Conservation (phyloP, 1,140 invertebrate species). For the Caerostris darwini region DNA sequence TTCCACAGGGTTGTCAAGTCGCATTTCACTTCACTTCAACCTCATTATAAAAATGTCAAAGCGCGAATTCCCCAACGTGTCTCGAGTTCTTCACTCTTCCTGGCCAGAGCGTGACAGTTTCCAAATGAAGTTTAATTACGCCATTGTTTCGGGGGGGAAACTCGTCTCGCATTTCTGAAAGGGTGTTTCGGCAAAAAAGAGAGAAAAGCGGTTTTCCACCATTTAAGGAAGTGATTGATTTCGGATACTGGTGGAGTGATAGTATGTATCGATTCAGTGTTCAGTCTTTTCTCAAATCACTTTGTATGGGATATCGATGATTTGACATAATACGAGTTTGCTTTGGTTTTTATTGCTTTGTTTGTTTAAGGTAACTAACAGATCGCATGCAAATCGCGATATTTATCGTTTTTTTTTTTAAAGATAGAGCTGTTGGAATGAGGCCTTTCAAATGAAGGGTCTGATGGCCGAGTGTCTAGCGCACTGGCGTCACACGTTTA, state of each 20-base stretch:
- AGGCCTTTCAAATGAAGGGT: too few species aligned
- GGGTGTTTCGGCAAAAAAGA: background rate
- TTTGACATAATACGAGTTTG: too few species aligned
- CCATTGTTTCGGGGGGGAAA: background rate
- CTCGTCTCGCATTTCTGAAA: background rate
- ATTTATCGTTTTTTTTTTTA: too few species aligned
- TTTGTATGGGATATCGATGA: too few species aligned
- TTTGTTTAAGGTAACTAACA: too few species aligned
- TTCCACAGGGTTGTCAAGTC: background rate
- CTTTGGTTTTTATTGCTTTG: too few species aligned
- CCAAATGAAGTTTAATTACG: constrained; percentile 17
- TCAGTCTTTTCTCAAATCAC: too few species aligned
- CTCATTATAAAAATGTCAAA: constrained; percentile 2
- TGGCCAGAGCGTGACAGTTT: background rate
- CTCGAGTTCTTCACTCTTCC: background rate
- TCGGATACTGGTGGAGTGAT: background rate
- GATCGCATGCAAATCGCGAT: too few species aligned
- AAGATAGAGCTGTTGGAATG: too few species aligned
- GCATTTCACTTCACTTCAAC: background rate
- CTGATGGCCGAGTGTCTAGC: too few species aligned
- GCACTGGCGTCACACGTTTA: too few species aligned
- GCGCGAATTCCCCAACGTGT: background rate
- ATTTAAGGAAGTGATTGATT: background rate
- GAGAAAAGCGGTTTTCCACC: background rate
- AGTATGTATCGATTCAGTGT: background rate